Evolutionary conservation across 1,140 invertebrate genomes (phyloP), one percentile per base, ranked within the genome.

Genomic region (Lucilia sericata): DNA sequence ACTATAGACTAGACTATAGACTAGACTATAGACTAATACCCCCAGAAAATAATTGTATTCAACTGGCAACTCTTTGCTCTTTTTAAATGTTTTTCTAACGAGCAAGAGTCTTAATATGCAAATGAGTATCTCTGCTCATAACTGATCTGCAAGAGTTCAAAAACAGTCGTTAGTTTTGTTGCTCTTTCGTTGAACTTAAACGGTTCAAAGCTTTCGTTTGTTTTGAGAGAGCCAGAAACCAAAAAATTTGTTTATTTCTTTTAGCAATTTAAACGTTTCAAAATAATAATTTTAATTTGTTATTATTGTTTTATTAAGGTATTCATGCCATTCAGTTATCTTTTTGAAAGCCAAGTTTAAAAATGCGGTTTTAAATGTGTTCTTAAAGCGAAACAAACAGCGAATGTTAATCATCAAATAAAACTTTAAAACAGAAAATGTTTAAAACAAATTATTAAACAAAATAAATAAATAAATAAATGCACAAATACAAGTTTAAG

Each of bases 301-400:
- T 10, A 42, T 7, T 42, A 42, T 42, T 42, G 42, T 42, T 42
- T 42, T 42, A 42, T 42, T 42, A 21, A 21, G 17, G 5, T 70
- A 12, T 70, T 21, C 5, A 70, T 19, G n/a, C 17, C n/a, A 65
- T 70, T 70, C 19, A 25, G 19, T 21, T 70, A 25, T n/a, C 65
- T 70, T 70, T 70, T 8, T 70, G n/a, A 70, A 70, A 70, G 65
- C 19, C 65, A 70, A 70, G 65, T 70, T 70, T 70, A 70, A 70
- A 70, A 70, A 70, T 17, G 17, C n/a, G 17, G n/a, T 60, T 60
- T 60, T 3, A 3, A 60, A 60, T 14, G 55, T 17, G 13, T 5
- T 60, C 14, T 17, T n/a, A 60, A 30, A 30, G 3, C 1, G 25
- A 30, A n/a, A n/a, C n/a, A n/a, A n/a, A n/a, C 3, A 30, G 25